These are phyloP conservation scores for Psittacula echo DNA, from an alignment of 2,797 vertebrate species.

Conservation along the genomic window DNA sequence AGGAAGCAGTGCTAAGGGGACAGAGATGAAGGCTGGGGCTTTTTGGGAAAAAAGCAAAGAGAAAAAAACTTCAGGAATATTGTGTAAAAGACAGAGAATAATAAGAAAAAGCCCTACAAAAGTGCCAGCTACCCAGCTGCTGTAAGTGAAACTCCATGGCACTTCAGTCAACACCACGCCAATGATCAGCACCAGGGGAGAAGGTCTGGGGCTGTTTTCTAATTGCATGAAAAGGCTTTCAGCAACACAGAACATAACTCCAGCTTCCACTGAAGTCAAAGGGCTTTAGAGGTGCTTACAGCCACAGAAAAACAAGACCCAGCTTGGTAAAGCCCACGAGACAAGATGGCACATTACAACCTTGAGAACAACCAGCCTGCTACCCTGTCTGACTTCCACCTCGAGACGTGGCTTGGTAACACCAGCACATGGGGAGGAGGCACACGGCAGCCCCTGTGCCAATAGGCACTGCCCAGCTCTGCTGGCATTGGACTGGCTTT, in stretches of 20 bases:
- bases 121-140: slow-evolving; percentile 44
- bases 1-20: background rate
- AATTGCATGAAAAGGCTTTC: background rate
- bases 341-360: background rate
- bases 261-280: background rate
- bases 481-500: background rate
- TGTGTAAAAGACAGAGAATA: slow-evolving; percentile 4
- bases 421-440: background rate
- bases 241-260: background rate
- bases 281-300: background rate
- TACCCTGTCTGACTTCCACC: background rate
- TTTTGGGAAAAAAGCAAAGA: background rate
- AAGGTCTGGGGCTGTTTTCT: background rate
- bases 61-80: slow-evolving; percentile 11
- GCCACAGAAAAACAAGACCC: background rate
- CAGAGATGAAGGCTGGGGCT: background rate
- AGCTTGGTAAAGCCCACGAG: background rate
- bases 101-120: background rate
- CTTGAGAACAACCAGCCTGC: background rate
- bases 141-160: slow-evolving; percentile 18
- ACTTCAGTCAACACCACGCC: background rate
- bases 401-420: background rate
- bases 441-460: background rate
- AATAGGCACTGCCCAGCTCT: background rate
- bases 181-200: background rate